Conservation (phyloP, 2,888 invertebrate genomes). For the Phyllotreta cruciferae region DNA sequence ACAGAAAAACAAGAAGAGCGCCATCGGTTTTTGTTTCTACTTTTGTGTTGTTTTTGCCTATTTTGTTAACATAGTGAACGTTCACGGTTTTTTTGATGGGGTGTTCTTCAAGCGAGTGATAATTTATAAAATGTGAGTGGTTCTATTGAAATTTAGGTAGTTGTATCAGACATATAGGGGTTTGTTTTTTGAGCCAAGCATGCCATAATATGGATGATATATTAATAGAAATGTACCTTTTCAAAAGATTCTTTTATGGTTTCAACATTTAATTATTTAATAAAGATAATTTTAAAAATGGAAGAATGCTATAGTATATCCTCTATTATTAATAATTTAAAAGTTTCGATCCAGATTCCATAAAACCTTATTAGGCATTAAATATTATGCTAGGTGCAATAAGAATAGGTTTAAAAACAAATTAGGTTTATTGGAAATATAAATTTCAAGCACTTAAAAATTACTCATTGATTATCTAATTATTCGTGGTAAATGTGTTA, state of each 20-base stretch:
- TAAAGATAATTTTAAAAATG: too few species aligned
- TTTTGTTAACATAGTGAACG: slow-evolving; percentile 39
- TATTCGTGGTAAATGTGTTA: too few species aligned
- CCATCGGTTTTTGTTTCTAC: slow-evolving; percentile 49
- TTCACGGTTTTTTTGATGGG: slow-evolving; percentile 23
- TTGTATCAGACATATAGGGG: background rate
- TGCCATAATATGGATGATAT: background rate
- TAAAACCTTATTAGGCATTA: background rate
- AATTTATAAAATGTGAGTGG: slow-evolving; percentile 20
- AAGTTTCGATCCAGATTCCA: slow-evolving; percentile 17
- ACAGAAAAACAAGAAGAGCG: slow-evolving; percentile 54
- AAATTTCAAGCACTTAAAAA: too few species aligned
- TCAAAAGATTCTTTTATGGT: too few species aligned
- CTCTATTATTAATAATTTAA: slow-evolving; percentile 36
- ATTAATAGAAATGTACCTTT: background rate
- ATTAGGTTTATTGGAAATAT: too few species aligned
- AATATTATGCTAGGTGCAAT: too few species aligned
- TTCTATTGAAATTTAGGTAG: background rate
- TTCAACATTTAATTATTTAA: too few species aligned
- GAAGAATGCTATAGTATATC: too few species aligned
- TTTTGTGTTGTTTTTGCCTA: slow-evolving; percentile 48
- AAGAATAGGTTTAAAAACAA: background rate
- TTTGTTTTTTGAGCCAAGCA: slow-evolving; percentile 10
- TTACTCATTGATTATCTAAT: too few species aligned
- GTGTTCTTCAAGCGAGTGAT: slow-evolving; percentile 6